A percentile compares a stretch with the other conserved stretches of the same genome.
Conservation (phyloP, 2,888 invertebrate genomes). For the Galeopsomyia nigrocyanea region DNA sequence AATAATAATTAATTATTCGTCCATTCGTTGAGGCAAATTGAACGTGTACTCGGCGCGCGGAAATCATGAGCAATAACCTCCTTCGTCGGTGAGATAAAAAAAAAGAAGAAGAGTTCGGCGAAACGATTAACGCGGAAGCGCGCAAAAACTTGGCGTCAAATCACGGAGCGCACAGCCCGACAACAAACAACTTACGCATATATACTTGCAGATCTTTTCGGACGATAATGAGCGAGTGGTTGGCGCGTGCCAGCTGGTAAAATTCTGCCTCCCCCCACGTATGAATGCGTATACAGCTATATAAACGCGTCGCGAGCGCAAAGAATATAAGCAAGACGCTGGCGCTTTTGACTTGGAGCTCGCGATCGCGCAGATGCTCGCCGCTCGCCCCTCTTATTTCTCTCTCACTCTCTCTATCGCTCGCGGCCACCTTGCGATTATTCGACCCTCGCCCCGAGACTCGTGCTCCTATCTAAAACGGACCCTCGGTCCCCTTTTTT, state of each 20-base stretch:
- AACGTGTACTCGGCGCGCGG: no score
- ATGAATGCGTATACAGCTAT: no score
- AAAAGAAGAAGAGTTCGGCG: no score
- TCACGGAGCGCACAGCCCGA: no score
- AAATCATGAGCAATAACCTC: no score
- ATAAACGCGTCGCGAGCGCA: background rate
- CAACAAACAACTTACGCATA: background rate
- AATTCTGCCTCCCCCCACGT: constrained; percentile 12
- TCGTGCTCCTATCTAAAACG: no score
- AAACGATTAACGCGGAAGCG: no score
- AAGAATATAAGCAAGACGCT: background rate
- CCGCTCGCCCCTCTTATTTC: background rate
- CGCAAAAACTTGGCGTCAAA: no score
- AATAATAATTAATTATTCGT: no score
- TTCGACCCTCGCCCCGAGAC: background rate
- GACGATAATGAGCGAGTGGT: constrained; percentile 38
- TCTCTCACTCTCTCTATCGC: background rate
- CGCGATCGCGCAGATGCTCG: constrained; percentile 31
- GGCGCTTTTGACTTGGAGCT: constrained; percentile 38
- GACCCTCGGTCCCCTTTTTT: no score
- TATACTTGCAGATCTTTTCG: constrained; percentile 18
- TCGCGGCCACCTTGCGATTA: constrained; percentile 3
- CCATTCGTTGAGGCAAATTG: no score
- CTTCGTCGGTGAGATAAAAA: no score
- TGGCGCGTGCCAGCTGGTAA: constrained; percentile 47